Percentiles rank a stretch among this genome's conserved stretches.
Conservation (phyloP, 1,140 invertebrate species). For the Listronotus bonariensis region DNA sequence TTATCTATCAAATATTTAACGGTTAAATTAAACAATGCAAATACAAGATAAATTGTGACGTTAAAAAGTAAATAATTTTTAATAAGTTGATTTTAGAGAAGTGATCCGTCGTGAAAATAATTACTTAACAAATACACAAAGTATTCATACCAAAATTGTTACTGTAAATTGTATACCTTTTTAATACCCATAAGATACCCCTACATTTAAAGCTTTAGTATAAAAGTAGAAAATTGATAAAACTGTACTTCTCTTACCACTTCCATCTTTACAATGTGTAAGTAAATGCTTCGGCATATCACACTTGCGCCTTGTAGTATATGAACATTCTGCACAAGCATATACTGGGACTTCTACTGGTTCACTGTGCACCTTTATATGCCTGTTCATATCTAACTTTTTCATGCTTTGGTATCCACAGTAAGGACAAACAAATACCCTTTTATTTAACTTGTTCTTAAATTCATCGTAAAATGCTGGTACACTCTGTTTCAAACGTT, state of each 20-base stretch:
- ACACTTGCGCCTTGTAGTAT: slow-evolving; percentile 37
- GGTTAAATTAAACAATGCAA: too few relatives aligned
- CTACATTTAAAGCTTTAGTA: too few relatives aligned
- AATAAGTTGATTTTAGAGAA: too few relatives aligned
- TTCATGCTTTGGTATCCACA: slow-evolving; percentile 32
- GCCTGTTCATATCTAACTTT: slow-evolving; percentile 27
- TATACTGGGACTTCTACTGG: slow-evolving; percentile 21
- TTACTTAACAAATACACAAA: too few relatives aligned
- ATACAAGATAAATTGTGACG: too few relatives aligned
- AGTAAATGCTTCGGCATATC: slow-evolving; percentile 44
- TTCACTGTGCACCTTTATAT: slow-evolving; percentile 24
- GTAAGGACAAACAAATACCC: slow-evolving; percentile 26
- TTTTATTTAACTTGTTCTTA: slow-evolving; percentile 3
- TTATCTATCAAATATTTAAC: too few relatives aligned
- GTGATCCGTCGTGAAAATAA: too few relatives aligned
- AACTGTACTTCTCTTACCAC: slow-evolving; percentile 26
- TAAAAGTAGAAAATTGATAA: too few relatives aligned
- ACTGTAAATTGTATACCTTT: too few relatives aligned
- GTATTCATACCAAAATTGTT: too few relatives aligned
- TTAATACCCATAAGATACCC: too few relatives aligned
- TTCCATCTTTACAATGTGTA: slow-evolving; percentile 36
- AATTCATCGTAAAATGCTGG: slow-evolving; percentile 18
- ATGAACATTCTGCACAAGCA: slow-evolving; percentile 35
- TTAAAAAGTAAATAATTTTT: too few relatives aligned
- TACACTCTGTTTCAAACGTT: slow-evolving; percentile 1